phyloP scores from a whole-genome alignment of 1,140 invertebrate species.

The Drosophila nigromelanica region DNA sequence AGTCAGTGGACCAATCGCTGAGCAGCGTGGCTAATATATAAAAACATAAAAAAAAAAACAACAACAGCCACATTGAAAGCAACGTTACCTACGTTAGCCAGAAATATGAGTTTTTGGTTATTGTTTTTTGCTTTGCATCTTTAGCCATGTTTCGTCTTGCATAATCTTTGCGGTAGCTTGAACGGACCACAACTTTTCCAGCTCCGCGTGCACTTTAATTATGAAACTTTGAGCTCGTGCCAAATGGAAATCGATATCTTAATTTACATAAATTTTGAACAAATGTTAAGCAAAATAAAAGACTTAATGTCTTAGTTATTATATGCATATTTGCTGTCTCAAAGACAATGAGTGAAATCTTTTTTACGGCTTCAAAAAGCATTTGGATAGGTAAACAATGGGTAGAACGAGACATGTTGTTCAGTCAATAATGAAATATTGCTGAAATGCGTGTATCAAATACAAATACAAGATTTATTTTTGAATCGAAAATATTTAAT shows the following conservation, averaged over 20 bases:
- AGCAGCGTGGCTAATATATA: constrained; percentile 46
- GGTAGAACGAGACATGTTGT: not conserved
- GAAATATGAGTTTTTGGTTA: constrained; percentile 67
- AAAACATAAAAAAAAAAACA: constrained; percentile 16
- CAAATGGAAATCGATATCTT: constrained; percentile 61
- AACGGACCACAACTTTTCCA: constrained; percentile 63
- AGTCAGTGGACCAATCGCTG: constrained; percentile 69
- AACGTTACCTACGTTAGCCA: constrained; percentile 59
- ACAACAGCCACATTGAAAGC: constrained; percentile 20
- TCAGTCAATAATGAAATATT: not conserved
- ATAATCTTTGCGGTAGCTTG: constrained; percentile 71
- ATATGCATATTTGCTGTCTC: not conserved
- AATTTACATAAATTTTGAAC: constrained; percentile 62
- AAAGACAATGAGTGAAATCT: constrained; percentile 14
- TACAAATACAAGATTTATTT: not conserved
- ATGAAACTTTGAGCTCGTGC: constrained; percentile 67
- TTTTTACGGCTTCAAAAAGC: not conserved
- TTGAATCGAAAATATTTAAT: not conserved
- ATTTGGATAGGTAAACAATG: not conserved
- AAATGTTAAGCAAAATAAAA: constrained; percentile 19
- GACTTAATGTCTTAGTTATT: constrained; percentile 9
- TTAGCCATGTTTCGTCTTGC: constrained; percentile 52
- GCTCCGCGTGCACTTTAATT: constrained; percentile 63
- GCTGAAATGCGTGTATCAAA: not conserved
- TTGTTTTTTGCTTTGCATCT: constrained; percentile 35